Evolutionary conservation across 2,113 vertebrate genomes (phyloP).

Genomic region (Acanthisitta chloris): DNA sequence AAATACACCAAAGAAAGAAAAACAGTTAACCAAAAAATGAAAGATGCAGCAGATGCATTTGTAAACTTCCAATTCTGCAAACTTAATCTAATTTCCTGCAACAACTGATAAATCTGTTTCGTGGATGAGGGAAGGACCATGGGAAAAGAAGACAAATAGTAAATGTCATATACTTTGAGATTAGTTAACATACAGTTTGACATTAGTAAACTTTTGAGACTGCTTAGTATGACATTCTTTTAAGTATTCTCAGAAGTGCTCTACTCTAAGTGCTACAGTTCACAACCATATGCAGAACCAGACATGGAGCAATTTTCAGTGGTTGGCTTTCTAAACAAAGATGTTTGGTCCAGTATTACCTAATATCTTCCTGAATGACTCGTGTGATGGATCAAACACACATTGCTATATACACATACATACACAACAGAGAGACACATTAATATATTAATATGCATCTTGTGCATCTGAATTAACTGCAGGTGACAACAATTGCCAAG

Average conservation of each 20-base stretch:
- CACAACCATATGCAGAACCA: not conserved
- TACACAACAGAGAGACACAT: not conserved
- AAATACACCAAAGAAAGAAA: not conserved
- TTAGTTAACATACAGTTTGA: not conserved
- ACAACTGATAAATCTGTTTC: not conserved
- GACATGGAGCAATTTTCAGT: not conserved
- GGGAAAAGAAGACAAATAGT: not conserved
- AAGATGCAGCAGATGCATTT: not conserved
- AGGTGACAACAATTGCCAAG: not conserved
- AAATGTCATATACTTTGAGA: not conserved
- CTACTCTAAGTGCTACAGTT: not conserved
- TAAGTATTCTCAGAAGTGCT: not conserved
- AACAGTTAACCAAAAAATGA: not conserved
- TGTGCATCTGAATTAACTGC: not conserved
- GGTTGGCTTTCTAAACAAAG: not conserved
- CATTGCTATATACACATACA: not conserved
- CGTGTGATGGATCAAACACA: not conserved
- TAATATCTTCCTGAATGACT: not conserved
- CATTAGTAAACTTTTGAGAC: not conserved
- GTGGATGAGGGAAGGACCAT: not conserved
- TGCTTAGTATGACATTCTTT: not conserved
- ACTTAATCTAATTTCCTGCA: not conserved
- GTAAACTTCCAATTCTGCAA: not conserved
- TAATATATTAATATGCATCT: not conserved
- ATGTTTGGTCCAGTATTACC: not conserved